A percentile compares a stretch with the other conserved stretches of the same genome.
Conservation (phyloP, 92 coral and sea anemone genomes). For the Pocillopora grandis region DNA sequence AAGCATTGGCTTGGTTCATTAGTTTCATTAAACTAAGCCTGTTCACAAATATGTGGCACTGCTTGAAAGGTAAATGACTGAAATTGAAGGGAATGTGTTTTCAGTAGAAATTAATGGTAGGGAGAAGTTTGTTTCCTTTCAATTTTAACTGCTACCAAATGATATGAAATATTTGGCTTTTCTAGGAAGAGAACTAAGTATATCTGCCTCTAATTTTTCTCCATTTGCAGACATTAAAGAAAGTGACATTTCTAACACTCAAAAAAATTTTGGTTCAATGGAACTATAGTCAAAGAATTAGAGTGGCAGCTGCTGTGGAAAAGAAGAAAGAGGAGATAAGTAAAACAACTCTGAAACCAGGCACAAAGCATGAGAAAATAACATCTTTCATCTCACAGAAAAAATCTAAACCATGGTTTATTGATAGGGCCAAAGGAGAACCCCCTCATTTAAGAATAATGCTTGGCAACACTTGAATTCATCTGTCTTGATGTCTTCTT, state of each 20-base stretch:
- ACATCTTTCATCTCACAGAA: constrained; percentile 51
- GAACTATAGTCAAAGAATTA: constrained; percentile 44
- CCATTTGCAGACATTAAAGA: constrained; percentile 66
- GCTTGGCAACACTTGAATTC: too few species aligned
- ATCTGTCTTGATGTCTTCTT: too few species aligned
- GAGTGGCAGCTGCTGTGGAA: constrained; percentile 45
- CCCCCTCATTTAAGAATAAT: constrained; percentile 32
- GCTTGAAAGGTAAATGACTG: constrained; percentile 44
- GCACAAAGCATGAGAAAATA: constrained; percentile 37
- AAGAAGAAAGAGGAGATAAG: constrained; percentile 14
- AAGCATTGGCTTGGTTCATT: not conserved
- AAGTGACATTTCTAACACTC: constrained; percentile 11
- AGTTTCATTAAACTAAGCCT: constrained; percentile 41
- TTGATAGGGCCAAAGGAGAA: constrained; percentile 48
- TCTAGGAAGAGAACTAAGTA: constrained; percentile 57
- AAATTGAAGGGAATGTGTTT: constrained; percentile 38
- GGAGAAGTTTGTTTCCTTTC: constrained; percentile 27
- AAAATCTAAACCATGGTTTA: constrained; percentile 37
- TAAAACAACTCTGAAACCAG: constrained; percentile 1
- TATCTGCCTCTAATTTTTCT: constrained; percentile 59
- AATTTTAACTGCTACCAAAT: too few species aligned
- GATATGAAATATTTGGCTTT: constrained; percentile 54
- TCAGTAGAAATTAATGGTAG: constrained; percentile 46
- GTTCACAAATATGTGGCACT: constrained; percentile 35
- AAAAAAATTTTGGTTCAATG: constrained; percentile 43